These are phyloP conservation scores for Porites rus DNA, from an alignment of 92 coral and sea anemone genomes.

Conservation along the genomic window DNA sequence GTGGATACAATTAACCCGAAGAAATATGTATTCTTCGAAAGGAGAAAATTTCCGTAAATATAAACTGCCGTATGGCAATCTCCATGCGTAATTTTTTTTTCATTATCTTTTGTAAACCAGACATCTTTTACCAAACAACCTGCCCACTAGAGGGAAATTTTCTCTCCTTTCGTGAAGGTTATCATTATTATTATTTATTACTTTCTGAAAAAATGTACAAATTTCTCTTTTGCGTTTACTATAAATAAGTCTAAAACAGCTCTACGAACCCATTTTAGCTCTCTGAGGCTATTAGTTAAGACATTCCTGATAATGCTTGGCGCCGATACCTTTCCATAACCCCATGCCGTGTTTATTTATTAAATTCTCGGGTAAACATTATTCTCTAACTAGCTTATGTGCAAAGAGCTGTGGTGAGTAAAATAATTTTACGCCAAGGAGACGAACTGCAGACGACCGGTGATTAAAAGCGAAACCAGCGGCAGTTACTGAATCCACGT, in stretches of 20 bases:
- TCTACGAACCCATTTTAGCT: background rate
- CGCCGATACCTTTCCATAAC: constrained; percentile 2
- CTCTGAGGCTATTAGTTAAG: background rate
- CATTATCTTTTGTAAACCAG: constrained; percentile 20
- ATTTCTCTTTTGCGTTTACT: background rate
- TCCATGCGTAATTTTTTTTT: constrained; percentile 9
- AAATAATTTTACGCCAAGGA: background rate
- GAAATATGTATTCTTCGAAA: background rate
- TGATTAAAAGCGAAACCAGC: background rate
- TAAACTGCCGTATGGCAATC: background rate
- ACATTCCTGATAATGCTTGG: constrained; percentile 11
- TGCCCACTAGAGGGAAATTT: background rate
- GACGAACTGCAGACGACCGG: background rate
- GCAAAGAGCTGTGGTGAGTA: constrained; percentile 11
- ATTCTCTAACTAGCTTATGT: constrained; percentile 13
- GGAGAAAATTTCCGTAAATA: background rate
- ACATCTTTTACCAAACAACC: constrained; percentile 5
- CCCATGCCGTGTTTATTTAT: constrained; percentile 59
- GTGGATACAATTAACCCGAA: constrained; percentile 13
- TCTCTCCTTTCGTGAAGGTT: background rate
- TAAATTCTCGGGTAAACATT: constrained; percentile 46
- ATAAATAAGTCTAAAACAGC: background rate
- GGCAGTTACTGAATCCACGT: background rate
- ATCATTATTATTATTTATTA: background rate
- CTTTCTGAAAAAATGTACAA: too few species aligned